Conservation (phyloP, 2,113 vertebrate genomes). For the Anoplopoma fimbria region DNA sequence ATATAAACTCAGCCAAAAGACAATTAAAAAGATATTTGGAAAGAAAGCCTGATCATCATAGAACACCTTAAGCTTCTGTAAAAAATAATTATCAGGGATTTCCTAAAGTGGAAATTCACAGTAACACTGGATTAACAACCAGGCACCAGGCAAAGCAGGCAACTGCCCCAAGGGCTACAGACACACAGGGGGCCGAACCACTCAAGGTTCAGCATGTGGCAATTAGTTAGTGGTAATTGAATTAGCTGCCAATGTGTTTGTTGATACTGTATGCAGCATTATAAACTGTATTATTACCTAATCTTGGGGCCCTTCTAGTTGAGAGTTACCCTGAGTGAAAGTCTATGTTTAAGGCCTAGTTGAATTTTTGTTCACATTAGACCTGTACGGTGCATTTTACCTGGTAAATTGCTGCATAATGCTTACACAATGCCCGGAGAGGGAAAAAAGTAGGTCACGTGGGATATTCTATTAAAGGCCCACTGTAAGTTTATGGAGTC, state of each 20-base stretch:
- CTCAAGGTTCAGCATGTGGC: background rate
- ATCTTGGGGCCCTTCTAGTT: background rate
- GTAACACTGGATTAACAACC: slow-evolving; percentile 16
- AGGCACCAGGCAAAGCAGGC: background rate
- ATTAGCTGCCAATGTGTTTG: slow-evolving; percentile 39
- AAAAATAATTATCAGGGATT: background rate
- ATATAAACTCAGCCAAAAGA: background rate
- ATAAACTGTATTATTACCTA: background rate
- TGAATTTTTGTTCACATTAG: background rate
- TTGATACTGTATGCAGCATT: background rate
- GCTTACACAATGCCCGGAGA: background rate
- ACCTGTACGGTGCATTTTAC: background rate
- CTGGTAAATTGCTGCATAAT: background rate
- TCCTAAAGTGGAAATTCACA: background rate
- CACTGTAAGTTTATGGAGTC: background rate
- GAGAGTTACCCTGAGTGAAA: background rate
- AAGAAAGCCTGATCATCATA: background rate
- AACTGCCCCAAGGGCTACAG: slow-evolving; percentile 5
- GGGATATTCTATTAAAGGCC: background rate
- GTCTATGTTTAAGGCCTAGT: background rate
- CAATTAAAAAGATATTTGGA: background rate
- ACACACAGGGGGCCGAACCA: slow-evolving; percentile 8
- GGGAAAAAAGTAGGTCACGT: background rate
- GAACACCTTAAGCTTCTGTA: background rate
- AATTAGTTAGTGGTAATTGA: slow-evolving; percentile 47